Evolutionary conservation across 2,888 invertebrate genomes (phyloP), one percentile per base, ranked within the genome.

Genomic region (Diplazon laetatorius): DNA sequence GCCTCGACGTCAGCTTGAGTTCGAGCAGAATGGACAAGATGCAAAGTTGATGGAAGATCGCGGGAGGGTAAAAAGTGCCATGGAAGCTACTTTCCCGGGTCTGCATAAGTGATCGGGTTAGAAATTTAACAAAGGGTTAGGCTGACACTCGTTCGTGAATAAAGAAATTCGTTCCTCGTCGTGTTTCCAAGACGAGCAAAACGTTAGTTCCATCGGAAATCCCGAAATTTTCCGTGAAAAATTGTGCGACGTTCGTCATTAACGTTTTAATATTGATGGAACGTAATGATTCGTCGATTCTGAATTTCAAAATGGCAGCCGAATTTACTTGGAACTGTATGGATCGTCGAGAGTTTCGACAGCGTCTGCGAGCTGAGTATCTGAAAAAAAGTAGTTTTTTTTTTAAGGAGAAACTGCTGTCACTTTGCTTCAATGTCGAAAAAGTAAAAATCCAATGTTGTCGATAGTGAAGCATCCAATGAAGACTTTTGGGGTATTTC

Each of bases 31-130:
- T 80, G 79, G 81, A 80, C 79, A 86, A 86, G 85, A 82, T 85
- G 83, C 77, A 84, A 81, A 83, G 80, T 83, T 83, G 74, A 84
- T 82, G 76, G 81, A 86, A 85, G 81, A 62, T 60, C 48, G 75
- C 81, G 78, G 84, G 85, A 55, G 85, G 75, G 62, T 69, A 30
- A 70, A 88, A 87, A 87, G 79, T 88, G 87, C 87, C 85, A 86
- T 74, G 85, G 81, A 87, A 82, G 87, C 88, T 87, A 86, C 83
- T 88, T 86, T 87, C 78, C 52, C 74, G 79, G 63, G 81, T 87
- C 81, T 86, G 85, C 87, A 88, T 87, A 85, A 86, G 82, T 84
- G 84, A 78, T 82, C 80, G 68, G 63, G 69, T 82, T 73, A 75
- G 74, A 82, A 84, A 79, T 82, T 80, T 80, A 63, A 71, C 20